Percentiles rank a stretch among this genome's conserved stretches.
These are phyloP conservation scores for Cephalotes varians DNA, from an alignment of 2,888 invertebrate genomes.

Conservation along the genomic window DNA sequence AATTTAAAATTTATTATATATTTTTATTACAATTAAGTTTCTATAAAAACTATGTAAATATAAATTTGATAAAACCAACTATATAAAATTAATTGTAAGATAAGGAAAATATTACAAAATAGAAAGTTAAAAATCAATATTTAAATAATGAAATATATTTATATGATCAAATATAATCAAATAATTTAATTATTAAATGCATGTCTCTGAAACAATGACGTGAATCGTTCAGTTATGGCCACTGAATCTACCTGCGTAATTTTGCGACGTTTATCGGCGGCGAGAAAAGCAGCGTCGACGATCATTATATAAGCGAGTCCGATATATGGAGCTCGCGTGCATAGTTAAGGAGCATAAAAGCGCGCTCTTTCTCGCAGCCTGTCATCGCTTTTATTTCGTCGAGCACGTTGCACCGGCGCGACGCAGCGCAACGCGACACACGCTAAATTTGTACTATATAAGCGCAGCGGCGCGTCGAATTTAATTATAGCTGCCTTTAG, in stretches of 20 bases:
- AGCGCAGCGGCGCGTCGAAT: conserved; percentile 60
- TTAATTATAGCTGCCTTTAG: conserved; percentile 73
- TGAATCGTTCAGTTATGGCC: background rate
- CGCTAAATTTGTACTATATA: conserved; percentile 47
- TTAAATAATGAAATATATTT: too few relatives aligned
- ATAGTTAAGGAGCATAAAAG: conserved; percentile 47
- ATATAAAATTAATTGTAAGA: background rate
- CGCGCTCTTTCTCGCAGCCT: conserved; percentile 31
- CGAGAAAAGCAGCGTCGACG: conserved; percentile 41
- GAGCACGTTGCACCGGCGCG: conserved; percentile 55
- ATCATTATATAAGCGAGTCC: conserved; percentile 56
- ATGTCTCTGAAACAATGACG: background rate
- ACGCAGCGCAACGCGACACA: conserved; percentile 48
- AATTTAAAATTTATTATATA: background rate
- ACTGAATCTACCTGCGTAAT: conserved; percentile 39
- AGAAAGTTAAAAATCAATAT: background rate
- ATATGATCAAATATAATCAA: too few relatives aligned
- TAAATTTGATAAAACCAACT: background rate
- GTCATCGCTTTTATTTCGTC: conserved; percentile 61
- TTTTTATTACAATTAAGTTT: background rate
- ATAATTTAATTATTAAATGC: conserved; percentile 8
- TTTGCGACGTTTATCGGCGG: conserved; percentile 59
- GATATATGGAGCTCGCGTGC: conserved; percentile 50
- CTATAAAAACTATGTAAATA: background rate
- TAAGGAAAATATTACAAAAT: background rate